Evolutionary conservation across 2,113 vertebrate genomes (phyloP).

Genomic region (Sylvilagus bachmani): DNA sequence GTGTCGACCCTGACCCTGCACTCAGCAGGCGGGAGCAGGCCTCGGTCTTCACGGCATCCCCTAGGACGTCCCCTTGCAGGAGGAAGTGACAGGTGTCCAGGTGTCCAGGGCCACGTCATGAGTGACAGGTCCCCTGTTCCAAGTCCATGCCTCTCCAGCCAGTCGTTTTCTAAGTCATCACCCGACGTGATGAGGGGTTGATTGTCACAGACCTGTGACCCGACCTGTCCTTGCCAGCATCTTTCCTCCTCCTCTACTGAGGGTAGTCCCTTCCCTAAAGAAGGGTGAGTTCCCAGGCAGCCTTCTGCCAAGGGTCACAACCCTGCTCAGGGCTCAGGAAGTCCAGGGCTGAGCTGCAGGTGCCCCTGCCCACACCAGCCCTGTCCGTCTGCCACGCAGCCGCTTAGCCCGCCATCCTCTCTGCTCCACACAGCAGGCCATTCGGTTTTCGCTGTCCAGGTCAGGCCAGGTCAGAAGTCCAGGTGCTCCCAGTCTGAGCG

Average conservation of each 20-base stretch:
- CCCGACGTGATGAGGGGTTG: not conserved
- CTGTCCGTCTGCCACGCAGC: not conserved
- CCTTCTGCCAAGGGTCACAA: not conserved
- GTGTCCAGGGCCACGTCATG: not conserved
- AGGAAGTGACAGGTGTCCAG: too few species aligned
- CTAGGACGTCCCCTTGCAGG: too few species aligned
- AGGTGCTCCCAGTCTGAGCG: not conserved
- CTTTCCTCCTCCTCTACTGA: too few species aligned
- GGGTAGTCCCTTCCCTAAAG: not conserved
- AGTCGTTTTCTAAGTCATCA: accelerated
- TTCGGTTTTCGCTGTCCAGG: not conserved
- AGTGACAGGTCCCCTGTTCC: not conserved
- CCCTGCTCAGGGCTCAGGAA: not conserved
- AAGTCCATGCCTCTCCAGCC: not conserved
- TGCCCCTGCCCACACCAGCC: not conserved
- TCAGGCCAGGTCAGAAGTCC: not conserved
- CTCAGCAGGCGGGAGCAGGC: not conserved
- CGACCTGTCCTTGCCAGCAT: not conserved
- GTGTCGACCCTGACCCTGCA: too few species aligned
- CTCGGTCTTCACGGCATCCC: not conserved
- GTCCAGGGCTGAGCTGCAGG: not conserved
- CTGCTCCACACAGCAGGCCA: not conserved
- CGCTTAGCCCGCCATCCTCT: accelerated
- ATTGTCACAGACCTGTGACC: not conserved
- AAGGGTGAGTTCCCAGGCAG: not conserved